Evolutionary conservation across 2,113 vertebrate genomes (phyloP).

Genomic region (Phrynosoma blainvillii): DNA sequence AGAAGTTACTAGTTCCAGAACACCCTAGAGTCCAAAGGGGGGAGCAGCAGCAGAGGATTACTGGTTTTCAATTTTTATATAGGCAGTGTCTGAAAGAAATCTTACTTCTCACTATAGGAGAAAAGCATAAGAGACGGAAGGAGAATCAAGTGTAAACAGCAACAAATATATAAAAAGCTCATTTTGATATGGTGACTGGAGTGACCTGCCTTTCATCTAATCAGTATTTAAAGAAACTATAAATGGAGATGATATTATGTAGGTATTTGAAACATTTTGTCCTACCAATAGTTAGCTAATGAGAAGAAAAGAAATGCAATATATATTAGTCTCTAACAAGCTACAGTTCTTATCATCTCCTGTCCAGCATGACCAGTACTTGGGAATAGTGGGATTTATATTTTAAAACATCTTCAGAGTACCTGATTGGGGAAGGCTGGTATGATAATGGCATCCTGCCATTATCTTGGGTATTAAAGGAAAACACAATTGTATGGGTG

Average conservation of each 20-base stretch:
- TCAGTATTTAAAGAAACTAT: conserved; percentile 14
- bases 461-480: no score
- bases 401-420: no score
- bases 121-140: conserved; percentile 5
- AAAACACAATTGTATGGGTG: no score
- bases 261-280: not conserved
- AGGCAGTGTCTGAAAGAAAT: not conserved
- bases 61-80: no score
- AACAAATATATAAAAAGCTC: conserved; percentile 23
- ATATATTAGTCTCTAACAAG: no score
- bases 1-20: not conserved
- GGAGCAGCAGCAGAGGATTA: not conserved
- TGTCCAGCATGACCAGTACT: not conserved
- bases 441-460: no score
- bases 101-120: not conserved
- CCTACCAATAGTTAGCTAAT: not conserved
- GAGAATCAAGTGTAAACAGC: not conserved
- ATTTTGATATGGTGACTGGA: not conserved
- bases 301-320: no score
- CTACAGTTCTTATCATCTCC: no score
- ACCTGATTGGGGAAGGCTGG: not conserved
- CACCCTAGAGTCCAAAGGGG: not conserved
- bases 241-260: not conserved
- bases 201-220: not conserved
- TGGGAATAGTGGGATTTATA: not conserved